Percentiles rank a stretch among this genome's conserved stretches.
Conservation (phyloP, 2,888 invertebrate genomes). For the Linnaemya vulpina region DNA sequence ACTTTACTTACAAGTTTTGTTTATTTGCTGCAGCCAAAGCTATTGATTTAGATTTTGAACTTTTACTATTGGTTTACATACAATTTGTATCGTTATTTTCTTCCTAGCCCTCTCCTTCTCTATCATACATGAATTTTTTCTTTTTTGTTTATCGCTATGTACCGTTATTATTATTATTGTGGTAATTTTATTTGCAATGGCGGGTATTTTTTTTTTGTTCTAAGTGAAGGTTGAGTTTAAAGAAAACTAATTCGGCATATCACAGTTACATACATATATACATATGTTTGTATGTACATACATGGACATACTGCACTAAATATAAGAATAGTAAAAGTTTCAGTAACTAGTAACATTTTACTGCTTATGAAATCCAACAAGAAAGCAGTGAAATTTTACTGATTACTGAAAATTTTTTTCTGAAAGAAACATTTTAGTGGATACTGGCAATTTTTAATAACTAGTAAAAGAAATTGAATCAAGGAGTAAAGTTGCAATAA, state of each 20-base stretch:
- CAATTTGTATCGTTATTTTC: slow-evolving; percentile 1
- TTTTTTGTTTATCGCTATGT: slow-evolving; percentile 16
- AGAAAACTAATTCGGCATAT: slow-evolving; percentile 9
- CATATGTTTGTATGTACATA: no score
- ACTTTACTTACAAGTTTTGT: slow-evolving; percentile 11
- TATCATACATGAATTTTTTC: background rate
- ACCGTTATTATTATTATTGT: slow-evolving; percentile 14
- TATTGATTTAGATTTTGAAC: slow-evolving; percentile 47
- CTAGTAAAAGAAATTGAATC: no score
- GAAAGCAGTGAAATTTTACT: no score
- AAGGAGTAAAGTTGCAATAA: no score
- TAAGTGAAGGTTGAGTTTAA: slow-evolving; percentile 55
- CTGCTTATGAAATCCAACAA: no score
- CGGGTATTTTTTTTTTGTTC: slow-evolving; percentile 8
- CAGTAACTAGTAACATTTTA: no score
- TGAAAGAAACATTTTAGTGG: no score
- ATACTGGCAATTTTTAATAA: no score
- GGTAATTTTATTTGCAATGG: background rate
- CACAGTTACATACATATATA: background rate
- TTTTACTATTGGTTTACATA: slow-evolving; percentile 30
- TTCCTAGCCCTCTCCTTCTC: background rate
- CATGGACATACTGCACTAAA: no score
- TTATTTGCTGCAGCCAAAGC: slow-evolving; percentile 18
- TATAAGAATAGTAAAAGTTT: no score
- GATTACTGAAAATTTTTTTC: no score